These are phyloP conservation scores for Apodemus sylvaticus DNA, from an alignment of 2,113 vertebrate genomes.

Conservation along the genomic window DNA sequence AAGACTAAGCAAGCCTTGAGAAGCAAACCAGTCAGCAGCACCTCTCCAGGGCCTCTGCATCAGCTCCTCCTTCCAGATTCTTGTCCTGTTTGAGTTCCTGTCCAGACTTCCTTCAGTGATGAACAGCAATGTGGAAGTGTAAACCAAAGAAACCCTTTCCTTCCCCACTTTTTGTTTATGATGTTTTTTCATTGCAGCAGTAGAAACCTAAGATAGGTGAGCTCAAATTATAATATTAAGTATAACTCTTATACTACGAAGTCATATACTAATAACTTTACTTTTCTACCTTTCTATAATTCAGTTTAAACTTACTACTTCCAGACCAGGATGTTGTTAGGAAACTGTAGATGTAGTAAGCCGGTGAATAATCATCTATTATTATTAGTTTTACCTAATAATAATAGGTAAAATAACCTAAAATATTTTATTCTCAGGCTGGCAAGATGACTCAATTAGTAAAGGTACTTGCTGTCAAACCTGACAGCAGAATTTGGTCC, in stretches of 20 bases:
- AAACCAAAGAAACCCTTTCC: not conserved
- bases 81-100: not conserved
- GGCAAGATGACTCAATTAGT: not conserved
- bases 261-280: not conserved
- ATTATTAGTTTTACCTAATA: not conserved
- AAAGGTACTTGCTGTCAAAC: not conserved
- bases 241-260: conserved; percentile 24
- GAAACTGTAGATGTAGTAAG: not conserved
- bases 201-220: not conserved
- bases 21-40: not conserved
- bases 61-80: not conserved
- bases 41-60: not conserved
- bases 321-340: not conserved
- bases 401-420: no score
- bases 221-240: not conserved
- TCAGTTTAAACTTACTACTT: conserved; percentile 44
- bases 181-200: not conserved
- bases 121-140: not conserved
- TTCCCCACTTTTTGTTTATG: not conserved
- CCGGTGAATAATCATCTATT: not conserved
- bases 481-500: not conserved
- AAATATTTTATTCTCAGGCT: not conserved
- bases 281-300: conserved; percentile 22
- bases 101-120: not conserved
- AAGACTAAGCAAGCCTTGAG: not conserved